phyloP scores from a whole-genome alignment of 2,113 vertebrate species.

The Hippocampus comes region DNA sequence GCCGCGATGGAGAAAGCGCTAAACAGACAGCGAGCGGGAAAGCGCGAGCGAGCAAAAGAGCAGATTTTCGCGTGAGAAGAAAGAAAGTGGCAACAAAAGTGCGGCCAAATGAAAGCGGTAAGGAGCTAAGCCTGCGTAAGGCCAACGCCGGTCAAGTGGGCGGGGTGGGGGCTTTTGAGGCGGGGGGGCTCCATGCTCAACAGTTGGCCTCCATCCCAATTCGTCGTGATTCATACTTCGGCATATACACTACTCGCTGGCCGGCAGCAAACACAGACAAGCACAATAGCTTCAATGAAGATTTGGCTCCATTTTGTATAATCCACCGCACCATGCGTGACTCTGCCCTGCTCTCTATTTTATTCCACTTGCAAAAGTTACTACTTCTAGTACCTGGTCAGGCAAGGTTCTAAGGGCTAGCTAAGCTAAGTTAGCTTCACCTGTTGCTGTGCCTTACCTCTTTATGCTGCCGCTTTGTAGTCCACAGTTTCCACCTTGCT shows the following conservation, averaged over 20 bases:
- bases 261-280: slow-evolving; percentile 25
- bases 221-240: background rate
- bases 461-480: too few species aligned
- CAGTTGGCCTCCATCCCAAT: slow-evolving; percentile 39
- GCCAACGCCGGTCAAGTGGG: slow-evolving; percentile 28
- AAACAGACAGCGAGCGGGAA: slow-evolving; percentile 17
- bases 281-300: slow-evolving; percentile 22
- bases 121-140: slow-evolving; percentile 29
- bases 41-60: slow-evolving; percentile 19
- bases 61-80: slow-evolving; percentile 30
- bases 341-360: background rate
- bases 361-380: background rate
- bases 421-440: background rate
- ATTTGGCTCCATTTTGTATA: slow-evolving; percentile 14
- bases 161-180: background rate
- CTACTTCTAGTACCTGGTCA: background rate
- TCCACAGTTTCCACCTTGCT: too few species aligned
- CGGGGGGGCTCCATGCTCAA: slow-evolving; percentile 26
- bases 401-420: background rate
- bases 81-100: slow-evolving; percentile 40
- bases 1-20: slow-evolving; percentile 24
- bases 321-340: background rate
- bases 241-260: slow-evolving; percentile 14
- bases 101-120: slow-evolving; percentile 28
- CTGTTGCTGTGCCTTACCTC: background rate